Conservation (phyloP, 2,888 invertebrate species). For the Automeris io region DNA sequence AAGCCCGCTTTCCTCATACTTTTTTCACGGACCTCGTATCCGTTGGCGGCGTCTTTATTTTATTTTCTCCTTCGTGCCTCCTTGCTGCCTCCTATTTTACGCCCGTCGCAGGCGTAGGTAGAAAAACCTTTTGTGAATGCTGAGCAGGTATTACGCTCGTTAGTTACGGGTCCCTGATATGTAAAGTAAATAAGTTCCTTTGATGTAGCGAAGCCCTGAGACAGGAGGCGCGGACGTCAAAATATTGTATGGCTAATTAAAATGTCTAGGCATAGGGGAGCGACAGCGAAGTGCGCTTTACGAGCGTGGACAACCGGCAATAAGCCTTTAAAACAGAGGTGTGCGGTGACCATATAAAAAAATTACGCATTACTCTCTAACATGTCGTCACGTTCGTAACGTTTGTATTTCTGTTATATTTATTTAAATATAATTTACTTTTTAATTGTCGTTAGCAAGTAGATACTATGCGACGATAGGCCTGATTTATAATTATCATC, state of each 20-base stretch:
- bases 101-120: conserved; percentile 69
- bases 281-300: conserved; percentile 38
- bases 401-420: too few relatives aligned
- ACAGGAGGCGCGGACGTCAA: background rate
- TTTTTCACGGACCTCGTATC: conserved; percentile 74
- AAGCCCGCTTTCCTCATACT: conserved; percentile 68
- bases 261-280: conserved; percentile 15
- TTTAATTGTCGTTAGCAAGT: too few relatives aligned
- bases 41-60: conserved; percentile 75
- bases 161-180: conserved; percentile 67
- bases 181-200: conserved; percentile 69
- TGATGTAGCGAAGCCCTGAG: conserved; percentile 15
- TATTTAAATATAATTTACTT: too few relatives aligned
- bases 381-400: too few relatives aligned
- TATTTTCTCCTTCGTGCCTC: conserved; percentile 76
- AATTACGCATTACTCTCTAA: too few relatives aligned
- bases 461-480: too few relatives aligned
- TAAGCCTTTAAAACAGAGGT: conserved; percentile 73
- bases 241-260: conserved; percentile 17
- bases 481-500: too few relatives aligned
- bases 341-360: too few relatives aligned
- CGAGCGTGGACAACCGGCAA: conserved; percentile 49
- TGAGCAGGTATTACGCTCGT: conserved; percentile 72
- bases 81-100: conserved; percentile 74
- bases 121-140: conserved; percentile 75